Base-by-base conservation (phyloP, 2,888 invertebrate species). In the Lacanobia oleracea region DNA sequence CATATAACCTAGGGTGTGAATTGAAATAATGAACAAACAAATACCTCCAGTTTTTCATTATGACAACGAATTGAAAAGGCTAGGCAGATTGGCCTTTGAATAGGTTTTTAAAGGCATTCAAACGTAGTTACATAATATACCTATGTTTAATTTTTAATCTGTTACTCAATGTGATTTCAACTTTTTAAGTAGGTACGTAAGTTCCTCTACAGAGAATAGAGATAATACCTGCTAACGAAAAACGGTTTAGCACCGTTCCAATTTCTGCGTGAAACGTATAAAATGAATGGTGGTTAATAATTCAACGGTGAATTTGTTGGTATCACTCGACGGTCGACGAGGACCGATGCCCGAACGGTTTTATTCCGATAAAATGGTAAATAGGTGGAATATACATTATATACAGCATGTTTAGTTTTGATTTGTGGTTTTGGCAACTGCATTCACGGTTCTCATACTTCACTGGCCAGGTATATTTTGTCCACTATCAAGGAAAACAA, bases 271-370 rank as follows among this genome's bases (percentile, higher is more conserved):
- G 21, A 64, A 78, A 70, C 65, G 76, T 70, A 79, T 78, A 67
- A 79, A 81, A 80, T 73, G 72, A 80, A 79, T 66, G 59, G 57
- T 67, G 74, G 79, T 85, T 81, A 85, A 87, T 85, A 83, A 87
- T 86, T 85, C 80, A 86, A 83, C 72, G 65, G 72, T 43, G 23
- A 77, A 78, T 85, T 83, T 76, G 72, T 75, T 50, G 59, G 60
- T 50, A 61, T 61, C 67, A 69, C 48, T 54, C 60, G 64, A 43
- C 33, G 5, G 33, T 54, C 60, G 64, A 23, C 48, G 37, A n/a
- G 57, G 65, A 81, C 72, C 79, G 80, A 76, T 82, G 69, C 69
- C 54, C 63, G 64, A 83, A 78, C 74, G 73, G 79, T 81, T 66
- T 81, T 77, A 78, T 72, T 67, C 45, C 54, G 78, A 78, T 75